These are phyloP conservation scores for Buathra laborator DNA, from an alignment of 2,888 invertebrate genomes.

Conservation along the genomic window DNA sequence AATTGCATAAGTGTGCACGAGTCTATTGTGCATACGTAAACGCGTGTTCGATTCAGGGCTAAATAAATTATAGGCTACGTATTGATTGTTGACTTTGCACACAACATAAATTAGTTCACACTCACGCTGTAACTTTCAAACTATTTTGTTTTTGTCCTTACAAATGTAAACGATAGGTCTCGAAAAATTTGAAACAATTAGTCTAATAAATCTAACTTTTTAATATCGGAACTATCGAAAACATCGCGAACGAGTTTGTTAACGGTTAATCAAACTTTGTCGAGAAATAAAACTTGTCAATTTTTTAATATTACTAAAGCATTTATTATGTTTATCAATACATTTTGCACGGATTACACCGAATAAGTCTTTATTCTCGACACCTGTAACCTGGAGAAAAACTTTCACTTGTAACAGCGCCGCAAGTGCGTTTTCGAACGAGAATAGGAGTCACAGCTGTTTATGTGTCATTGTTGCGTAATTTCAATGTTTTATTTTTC, in stretches of 20 bases:
- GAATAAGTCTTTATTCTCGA: neutral
- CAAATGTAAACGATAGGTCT: too few species aligned
- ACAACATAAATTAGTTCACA: too few species aligned
- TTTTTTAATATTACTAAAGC: too few species aligned
- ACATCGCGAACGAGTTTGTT: too few species aligned
- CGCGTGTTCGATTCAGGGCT: neutral
- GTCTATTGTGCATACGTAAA: neutral
- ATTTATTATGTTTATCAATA: neutral
- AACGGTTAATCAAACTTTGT: too few species aligned
- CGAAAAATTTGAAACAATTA: too few species aligned
- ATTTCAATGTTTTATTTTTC: conserved; percentile 18
- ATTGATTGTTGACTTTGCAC: neutral
- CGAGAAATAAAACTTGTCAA: too few species aligned
- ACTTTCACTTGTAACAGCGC: conserved; percentile 26
- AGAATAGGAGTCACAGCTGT: conserved; percentile 40
- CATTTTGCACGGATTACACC: neutral
- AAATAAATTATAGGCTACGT: neutral
- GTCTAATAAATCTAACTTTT: too few species aligned
- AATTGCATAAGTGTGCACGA: neutral
- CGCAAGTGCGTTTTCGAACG: conserved; percentile 13
- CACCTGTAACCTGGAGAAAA: neutral
- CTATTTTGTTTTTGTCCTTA: too few species aligned
- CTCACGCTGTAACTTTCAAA: too few species aligned
- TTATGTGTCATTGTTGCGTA: conserved; percentile 35
- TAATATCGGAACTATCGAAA: too few species aligned